Base-by-base conservation (phyloP, 2,797 vertebrate species). In the Nyctalus aviator region DNA sequence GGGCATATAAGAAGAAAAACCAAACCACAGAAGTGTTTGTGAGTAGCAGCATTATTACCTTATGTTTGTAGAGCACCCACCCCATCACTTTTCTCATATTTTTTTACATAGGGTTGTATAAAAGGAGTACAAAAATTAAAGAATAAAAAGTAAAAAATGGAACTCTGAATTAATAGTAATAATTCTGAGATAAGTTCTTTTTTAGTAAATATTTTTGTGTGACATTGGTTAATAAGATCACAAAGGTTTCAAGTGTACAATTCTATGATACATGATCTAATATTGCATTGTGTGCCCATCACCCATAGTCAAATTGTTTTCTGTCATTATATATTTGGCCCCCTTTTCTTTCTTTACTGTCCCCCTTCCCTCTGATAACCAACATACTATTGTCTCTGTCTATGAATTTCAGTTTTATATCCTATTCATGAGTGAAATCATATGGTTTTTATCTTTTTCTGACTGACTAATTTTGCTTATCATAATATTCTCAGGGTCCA, bases 111-210 rank as follows among this genome's bases (percentile, higher is more conserved):
- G 21, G 25, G 3, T 87, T 21, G 37, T 82, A 32, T 59, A 92
- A 92, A 92, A 84, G 48, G 7, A 93, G 37, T 35, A 20, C 69
- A 32, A 84, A 91, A 90, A 73, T 69, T 69, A 21, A 84, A 32
- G 2, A 68, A 68, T 25, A 48, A 44, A 79, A 84, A 79, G 35
- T 81, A 59, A 90, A 89, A 93, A 89, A n/a, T 48, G 21, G 46
- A 93, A 75, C 14, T 82, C 44, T 76, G 32, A 37, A 71, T 87
- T 89, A 87, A 83, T 91, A 50, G 71, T 73, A 59, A 91, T 44
- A 89, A 93, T 95, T 89, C 69, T 88, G 55, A 90, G 44, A 73
- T 69, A 11, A 91, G 32, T 72, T 91, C 64, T 71, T 89, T 76
- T 77, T 32, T 23, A 50, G 13, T 50, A 76, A 77, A 53, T 23